Evolutionary conservation across 2,888 invertebrate species (phyloP), one percentile per base, ranked within the genome.

Genomic region (Pyrgus malvae): DNA sequence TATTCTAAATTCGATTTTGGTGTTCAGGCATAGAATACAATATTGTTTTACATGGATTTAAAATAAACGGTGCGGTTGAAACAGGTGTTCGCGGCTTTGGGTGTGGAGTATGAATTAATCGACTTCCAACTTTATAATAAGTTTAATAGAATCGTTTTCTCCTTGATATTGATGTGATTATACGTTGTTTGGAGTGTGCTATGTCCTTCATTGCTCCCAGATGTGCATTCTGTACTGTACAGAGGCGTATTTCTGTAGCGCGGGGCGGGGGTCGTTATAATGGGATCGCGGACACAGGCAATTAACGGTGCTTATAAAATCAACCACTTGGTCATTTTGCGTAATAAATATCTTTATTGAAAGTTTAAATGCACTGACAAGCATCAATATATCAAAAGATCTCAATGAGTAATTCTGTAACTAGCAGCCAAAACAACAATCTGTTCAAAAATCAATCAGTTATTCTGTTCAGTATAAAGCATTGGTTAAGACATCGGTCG

Each of bases 71-170:
- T 80, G 82, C 71, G 80, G 85, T 84, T 79, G 81, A 86, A 89
- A 89, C 89, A 89, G 89, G 89, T 89, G 89, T 89, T 87, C 85
- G 69, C 65, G 75, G 78, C 69, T 74, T 74, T 78, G 80, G 76
- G 73, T 77, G 69, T 74, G 67, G 66, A 44, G 14, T n/a, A 21
- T 9, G 0, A 3, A 1, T 27, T 2, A 53, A 48, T 1, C 3
- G 0, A 67, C 60, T 61, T 42, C 66, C 2, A 42, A 63, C 65
- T 60, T 44, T 78, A 63, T 45, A 0, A 0, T n/a, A 0, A 0
- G 0, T 0, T 0, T 0, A 0, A 3, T 69, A 78, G 51, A 61
- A 64, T 73, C 51, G 5, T 45, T 57, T 63, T 70, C 72, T 40
- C 4, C 16, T 27, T 57, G n/a, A 1, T 1, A 3, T 27, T 33